Evolutionary conservation across 2,888 invertebrate genomes (phyloP).

Genomic region (Sisyra nigra): DNA sequence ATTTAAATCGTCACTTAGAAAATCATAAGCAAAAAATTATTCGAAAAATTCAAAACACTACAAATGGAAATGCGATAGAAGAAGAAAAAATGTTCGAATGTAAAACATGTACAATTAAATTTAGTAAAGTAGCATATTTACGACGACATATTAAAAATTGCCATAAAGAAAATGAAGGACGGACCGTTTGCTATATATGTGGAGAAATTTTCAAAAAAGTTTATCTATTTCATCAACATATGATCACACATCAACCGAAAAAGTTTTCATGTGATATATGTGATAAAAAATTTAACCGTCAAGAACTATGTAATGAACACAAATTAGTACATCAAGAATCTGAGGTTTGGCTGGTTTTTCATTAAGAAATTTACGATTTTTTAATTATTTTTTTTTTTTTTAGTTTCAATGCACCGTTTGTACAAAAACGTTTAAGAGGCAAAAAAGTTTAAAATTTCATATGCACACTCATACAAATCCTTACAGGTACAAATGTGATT

Average conservation of each 20-base stretch:
- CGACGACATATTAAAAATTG: constrained; percentile 18
- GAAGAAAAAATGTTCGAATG: constrained; percentile 21
- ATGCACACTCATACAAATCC: constrained; percentile 6
- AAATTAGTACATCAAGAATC: constrained; percentile 11
- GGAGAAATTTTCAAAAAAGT: constrained; percentile 26
- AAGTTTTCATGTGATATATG: constrained; percentile 17
- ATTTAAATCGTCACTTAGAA: constrained; percentile 29
- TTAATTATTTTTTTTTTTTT: background rate
- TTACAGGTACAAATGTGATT: constrained; percentile 12
- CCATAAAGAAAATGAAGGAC: constrained; percentile 10
- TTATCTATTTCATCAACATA: constrained; percentile 30
- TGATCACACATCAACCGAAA: constrained; percentile 21
- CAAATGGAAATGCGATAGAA: constrained; percentile 13
- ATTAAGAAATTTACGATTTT: background rate
- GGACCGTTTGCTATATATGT: constrained; percentile 29
- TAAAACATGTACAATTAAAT: constrained; percentile 18
- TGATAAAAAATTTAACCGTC: constrained; percentile 16
- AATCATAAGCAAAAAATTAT: constrained; percentile 18
- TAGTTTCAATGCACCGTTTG: constrained; percentile 12
- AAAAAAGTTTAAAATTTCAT: constrained; percentile 11
- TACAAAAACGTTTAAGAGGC: constrained; percentile 14
- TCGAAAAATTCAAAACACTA: constrained; percentile 8
- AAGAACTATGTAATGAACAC: constrained; percentile 14
- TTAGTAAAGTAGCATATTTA: constrained; percentile 17
- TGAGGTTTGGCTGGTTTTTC: constrained; percentile 8